These are phyloP conservation scores for Aegotheles bennettii DNA, from an alignment of 2,113 vertebrate species.

Conservation along the genomic window DNA sequence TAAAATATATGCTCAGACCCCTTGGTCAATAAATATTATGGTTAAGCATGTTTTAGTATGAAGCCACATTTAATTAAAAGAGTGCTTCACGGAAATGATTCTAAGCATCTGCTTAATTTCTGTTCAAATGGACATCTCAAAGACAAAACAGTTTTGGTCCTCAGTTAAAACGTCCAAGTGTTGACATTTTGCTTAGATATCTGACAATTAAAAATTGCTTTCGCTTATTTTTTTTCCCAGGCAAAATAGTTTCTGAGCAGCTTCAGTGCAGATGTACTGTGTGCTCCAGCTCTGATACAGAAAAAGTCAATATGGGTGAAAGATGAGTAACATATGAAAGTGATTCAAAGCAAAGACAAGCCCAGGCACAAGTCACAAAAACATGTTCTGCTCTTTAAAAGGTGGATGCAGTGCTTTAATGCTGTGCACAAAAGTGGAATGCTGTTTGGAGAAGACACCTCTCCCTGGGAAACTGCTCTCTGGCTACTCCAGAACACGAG, in stretches of 20 bases:
- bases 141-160: neutral
- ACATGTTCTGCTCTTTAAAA: neutral
- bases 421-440: fast-evolving
- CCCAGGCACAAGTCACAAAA: neutral
- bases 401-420: neutral
- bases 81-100: neutral
- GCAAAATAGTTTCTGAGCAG: neutral
- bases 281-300: neutral
- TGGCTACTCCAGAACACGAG: neutral
- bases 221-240: neutral
- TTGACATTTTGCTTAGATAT: neutral
- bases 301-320: neutral
- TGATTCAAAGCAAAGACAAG: neutral
- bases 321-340: neutral
- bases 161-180: neutral
- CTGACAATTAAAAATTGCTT: neutral
- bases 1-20: neutral
- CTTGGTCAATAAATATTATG: neutral
- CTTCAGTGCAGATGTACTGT: neutral
- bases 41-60: neutral
- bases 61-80: neutral
- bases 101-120: neutral
- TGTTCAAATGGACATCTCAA: neutral
- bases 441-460: neutral
- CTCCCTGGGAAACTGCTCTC: neutral